phyloP scores from a whole-genome alignment of 2,797 vertebrate species.

The Poecilia gillii region DNA sequence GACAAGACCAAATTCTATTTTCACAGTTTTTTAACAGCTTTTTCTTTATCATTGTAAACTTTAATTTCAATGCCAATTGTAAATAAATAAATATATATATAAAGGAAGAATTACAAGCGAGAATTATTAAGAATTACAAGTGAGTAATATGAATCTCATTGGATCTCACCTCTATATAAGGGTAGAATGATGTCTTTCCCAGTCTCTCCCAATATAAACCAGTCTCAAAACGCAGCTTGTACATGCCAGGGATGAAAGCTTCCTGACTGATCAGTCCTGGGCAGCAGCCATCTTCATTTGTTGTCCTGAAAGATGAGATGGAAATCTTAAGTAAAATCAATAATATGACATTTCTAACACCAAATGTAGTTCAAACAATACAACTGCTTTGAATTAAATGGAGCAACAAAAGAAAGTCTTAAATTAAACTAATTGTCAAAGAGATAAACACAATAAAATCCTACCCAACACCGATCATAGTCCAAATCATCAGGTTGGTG shows the following conservation, averaged over 20 bases:
- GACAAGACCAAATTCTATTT: too few relatives aligned
- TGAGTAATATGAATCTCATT: not conserved
- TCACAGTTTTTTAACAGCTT: too few relatives aligned
- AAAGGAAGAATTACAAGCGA: too few relatives aligned
- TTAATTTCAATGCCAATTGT: too few relatives aligned
- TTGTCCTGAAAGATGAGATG: slow-evolving; percentile 71
- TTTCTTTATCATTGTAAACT: too few relatives aligned
- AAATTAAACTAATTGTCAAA: not conserved
- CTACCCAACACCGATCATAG: slow-evolving; percentile 71
- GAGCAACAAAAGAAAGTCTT: not conserved
- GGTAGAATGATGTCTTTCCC: slow-evolving; percentile 85
- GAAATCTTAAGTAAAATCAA: not conserved
- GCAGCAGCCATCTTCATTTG: slow-evolving; percentile 84
- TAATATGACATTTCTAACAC: not conserved
- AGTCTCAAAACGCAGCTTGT: slow-evolving; percentile 90
- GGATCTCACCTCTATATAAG: slow-evolving; percentile 85
- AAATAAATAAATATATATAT: too few relatives aligned
- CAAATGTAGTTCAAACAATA: not conserved
- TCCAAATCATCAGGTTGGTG: slow-evolving; percentile 73
- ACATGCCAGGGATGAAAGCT: slow-evolving; percentile 81
- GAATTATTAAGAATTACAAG: not conserved
- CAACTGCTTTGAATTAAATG: not conserved
- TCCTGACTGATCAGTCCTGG: slow-evolving; percentile 66
- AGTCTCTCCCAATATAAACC: slow-evolving; percentile 84
- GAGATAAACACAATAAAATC: not conserved